Evolutionary conservation across 2,888 invertebrate genomes (phyloP), one percentile per base, ranked within the genome.

Genomic region (Agrotis exclamationis): DNA sequence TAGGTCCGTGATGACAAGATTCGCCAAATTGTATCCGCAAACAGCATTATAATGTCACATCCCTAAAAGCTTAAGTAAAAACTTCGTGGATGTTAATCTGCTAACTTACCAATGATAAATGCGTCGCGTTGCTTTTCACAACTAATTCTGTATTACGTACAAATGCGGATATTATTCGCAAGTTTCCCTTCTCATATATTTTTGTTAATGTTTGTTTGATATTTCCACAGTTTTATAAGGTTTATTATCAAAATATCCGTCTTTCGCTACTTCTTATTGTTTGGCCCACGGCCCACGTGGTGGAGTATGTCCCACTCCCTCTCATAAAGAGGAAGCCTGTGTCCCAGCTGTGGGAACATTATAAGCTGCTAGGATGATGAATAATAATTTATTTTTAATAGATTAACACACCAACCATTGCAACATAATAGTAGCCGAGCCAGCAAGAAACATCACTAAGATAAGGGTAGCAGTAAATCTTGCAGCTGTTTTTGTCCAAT

Each of bases 381-480:
- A 6, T 33, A 33, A 33, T 33, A 33, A 33, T 6, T 7, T 33
- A 33, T 33, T 33, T 33, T 0, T 33, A 33, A 33, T 20, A 63
- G 47, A 44, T 48, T 54, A 59, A 48, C n/a, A 60, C 2, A 33
- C 14, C 11, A 68, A 68, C 53, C 58, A 50, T 48, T 39, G 24
- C 39, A 60, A 18, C n/a, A 56, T 48, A n/a, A 48, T 48, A 48
- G 48, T 7, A n/a, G 13, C 54, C 13, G 11, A 13, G 18, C 66
- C 18, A 24, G 58, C 79, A 82, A 75, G 65, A 82, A 79, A 58
- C 51, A 56, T 33, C 44, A 7, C 33, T 33, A 9, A 67, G 79
- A 79, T 79, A 79, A 63, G 59, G n/a, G 51, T 51, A 22, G 47
- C 11, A 67, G 64, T 82, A 70, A 82, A 73, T 81, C 73, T 69